Conservation (phyloP, 2,797 vertebrate genomes). For the Crenuchus spilurus region DNA sequence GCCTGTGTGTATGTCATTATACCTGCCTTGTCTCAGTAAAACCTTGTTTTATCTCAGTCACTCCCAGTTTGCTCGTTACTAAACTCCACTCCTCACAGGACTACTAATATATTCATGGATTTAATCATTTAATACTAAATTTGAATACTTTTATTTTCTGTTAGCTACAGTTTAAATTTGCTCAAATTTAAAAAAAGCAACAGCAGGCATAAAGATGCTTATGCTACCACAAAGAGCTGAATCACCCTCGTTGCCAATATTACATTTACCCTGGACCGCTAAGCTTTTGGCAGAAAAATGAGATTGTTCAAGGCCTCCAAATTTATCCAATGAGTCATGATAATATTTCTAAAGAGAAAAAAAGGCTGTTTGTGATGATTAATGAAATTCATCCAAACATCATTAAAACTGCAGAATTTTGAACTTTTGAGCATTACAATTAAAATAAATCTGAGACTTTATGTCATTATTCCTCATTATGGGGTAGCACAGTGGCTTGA, state of each 20-base stretch:
- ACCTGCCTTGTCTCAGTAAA: too few species aligned
- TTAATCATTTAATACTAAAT: too few species aligned
- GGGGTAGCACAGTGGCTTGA: too few species aligned
- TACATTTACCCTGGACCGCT: slow-evolving; percentile 14
- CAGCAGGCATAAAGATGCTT: neutral
- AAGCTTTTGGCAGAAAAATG: slow-evolving; percentile 22
- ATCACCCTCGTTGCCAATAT: neutral
- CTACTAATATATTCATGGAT: too few species aligned
- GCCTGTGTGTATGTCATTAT: too few species aligned
- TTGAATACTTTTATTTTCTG: too few species aligned
- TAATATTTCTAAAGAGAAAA: neutral
- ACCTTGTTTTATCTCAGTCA: too few species aligned
- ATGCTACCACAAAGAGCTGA: neutral
- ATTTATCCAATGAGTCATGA: slow-evolving; percentile 6
- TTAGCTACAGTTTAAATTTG: neutral
- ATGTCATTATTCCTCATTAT: too few species aligned
- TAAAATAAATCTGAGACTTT: too few species aligned
- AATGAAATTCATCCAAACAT: neutral
- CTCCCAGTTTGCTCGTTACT: too few species aligned
- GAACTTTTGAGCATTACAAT: neutral
- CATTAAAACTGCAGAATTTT: neutral
- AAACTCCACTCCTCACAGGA: too few species aligned
- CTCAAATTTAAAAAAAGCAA: neutral
- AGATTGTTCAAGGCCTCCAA: neutral
- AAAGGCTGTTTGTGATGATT: slow-evolving; percentile 19